Evolutionary conservation across 1,140 invertebrate genomes (phyloP).

Genomic region (Drosophila kohkoa): DNA sequence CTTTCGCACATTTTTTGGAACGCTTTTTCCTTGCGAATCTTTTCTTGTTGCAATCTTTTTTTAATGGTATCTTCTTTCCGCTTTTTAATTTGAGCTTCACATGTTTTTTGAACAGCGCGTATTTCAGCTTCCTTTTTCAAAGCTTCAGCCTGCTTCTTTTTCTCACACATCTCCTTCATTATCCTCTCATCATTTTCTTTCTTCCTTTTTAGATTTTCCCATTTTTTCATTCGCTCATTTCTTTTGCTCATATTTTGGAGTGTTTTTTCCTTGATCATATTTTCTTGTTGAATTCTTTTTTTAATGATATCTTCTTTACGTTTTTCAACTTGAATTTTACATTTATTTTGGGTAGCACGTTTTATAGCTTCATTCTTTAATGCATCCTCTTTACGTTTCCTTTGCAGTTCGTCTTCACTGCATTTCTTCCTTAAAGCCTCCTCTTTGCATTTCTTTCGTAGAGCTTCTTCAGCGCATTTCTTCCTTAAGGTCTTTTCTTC

Average conservation of each 20-base stretch:
- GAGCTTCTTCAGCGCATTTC: neutral
- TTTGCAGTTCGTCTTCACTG: neutral
- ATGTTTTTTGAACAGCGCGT: neutral
- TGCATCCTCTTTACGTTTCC: neutral
- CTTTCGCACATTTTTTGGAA: neutral
- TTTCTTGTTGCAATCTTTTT: neutral
- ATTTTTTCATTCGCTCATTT: no score
- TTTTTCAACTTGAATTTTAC: no score
- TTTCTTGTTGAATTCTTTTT: neutral
- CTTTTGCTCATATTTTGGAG: no score
- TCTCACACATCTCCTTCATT: neutral
- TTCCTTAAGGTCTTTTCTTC: neutral
- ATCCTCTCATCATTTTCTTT: no score
- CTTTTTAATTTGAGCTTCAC: neutral
- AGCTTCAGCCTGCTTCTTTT: neutral
- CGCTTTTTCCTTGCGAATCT: neutral
- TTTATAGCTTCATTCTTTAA: no score
- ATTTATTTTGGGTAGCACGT: no score
- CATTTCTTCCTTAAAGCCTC: neutral
- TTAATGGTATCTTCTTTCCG: neutral
- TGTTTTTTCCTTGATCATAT: no score
- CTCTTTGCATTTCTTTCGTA: no score
- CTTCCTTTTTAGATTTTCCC: no score
- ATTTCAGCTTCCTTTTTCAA: neutral
- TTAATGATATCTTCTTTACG: neutral